Evolutionary conservation across 2,888 invertebrate genomes (phyloP).

Genomic region (Catocala sponsa): DNA sequence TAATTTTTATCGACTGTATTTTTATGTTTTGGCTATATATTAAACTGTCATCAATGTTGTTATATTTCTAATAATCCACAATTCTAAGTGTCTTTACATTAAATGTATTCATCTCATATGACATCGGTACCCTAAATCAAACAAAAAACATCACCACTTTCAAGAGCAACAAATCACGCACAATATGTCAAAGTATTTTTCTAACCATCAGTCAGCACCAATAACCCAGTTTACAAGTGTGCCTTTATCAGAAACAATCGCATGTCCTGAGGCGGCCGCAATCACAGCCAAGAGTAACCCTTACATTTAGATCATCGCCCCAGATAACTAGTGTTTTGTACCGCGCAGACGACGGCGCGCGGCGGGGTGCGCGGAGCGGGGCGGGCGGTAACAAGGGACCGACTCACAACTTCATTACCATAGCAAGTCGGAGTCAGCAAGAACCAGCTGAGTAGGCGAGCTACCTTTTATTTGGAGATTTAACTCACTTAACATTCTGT

Average conservation of each 20-base stretch:
- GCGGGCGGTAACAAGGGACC: constrained; percentile 49
- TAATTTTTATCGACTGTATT: too few species aligned
- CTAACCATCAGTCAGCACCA: constrained; percentile 43
- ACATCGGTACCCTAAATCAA: too few species aligned
- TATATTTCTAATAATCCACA: too few species aligned
- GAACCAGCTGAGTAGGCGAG: constrained; percentile 67
- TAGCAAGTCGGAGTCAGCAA: constrained; percentile 71
- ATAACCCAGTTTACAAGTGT: constrained; percentile 54
- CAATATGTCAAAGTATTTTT: constrained; percentile 37
- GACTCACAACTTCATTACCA: constrained; percentile 73
- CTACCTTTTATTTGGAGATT: constrained; percentile 84
- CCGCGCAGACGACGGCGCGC: constrained; percentile 25
- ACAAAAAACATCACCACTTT: background rate
- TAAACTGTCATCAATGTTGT: too few species aligned
- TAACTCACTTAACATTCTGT: constrained; percentile 83
- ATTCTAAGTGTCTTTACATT: too few species aligned
- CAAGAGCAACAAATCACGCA: constrained; percentile 20
- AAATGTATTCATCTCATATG: too few species aligned
- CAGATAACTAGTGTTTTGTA: constrained; percentile 71
- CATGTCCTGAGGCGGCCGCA: constrained; percentile 72
- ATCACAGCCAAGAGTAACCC: constrained; percentile 66
- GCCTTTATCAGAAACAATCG: constrained; percentile 71
- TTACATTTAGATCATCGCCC: constrained; percentile 76
- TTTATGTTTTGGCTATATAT: too few species aligned
- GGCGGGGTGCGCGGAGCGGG: constrained; percentile 18